Conservation (phyloP, 2,113 vertebrate genomes). For the Nipponia nippon region DNA sequence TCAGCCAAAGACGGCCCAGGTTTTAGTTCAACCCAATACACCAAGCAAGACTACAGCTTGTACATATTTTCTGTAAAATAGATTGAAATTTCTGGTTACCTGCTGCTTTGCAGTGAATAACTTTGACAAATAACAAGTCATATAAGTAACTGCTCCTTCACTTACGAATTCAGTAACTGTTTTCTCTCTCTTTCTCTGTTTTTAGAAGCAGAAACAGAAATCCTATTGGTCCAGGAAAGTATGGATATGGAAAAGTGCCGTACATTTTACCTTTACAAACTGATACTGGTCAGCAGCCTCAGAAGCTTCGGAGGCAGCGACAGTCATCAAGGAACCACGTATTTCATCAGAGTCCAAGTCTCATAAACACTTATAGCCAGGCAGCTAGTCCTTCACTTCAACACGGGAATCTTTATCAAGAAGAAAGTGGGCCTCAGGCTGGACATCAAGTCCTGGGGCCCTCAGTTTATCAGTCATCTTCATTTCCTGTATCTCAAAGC, state of each 20-base stretch:
- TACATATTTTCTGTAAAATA: not conserved
- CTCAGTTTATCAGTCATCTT: constrained; percentile 75
- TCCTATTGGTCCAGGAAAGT: constrained; percentile 84
- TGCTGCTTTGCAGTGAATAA: not conserved
- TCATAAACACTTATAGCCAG: constrained; percentile 11
- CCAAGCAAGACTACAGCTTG: not conserved
- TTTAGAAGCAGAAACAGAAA: constrained; percentile 75
- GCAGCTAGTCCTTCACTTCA: not conserved
- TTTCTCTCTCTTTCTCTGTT: not conserved
- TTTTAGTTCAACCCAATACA: not conserved
- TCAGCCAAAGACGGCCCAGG: not conserved
- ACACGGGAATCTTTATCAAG: constrained; percentile 54
- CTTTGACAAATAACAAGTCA: not conserved
- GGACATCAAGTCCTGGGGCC: constrained; percentile 65
- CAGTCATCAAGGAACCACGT: constrained; percentile 50
- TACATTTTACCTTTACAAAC: constrained; percentile 82
- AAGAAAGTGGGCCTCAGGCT: constrained; percentile 15
- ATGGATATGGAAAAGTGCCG: constrained; percentile 88
- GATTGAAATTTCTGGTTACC: not conserved
- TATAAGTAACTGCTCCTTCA: not conserved
- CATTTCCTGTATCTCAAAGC: constrained; percentile 52
- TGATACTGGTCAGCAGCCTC: constrained; percentile 60
- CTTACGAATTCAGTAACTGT: not conserved
- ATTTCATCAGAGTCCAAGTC: not conserved
- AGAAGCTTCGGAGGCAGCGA: constrained; percentile 71